These are phyloP conservation scores for Cerastoderma edule DNA, from an alignment of 2,888 invertebrate genomes.

Conservation along the genomic window DNA sequence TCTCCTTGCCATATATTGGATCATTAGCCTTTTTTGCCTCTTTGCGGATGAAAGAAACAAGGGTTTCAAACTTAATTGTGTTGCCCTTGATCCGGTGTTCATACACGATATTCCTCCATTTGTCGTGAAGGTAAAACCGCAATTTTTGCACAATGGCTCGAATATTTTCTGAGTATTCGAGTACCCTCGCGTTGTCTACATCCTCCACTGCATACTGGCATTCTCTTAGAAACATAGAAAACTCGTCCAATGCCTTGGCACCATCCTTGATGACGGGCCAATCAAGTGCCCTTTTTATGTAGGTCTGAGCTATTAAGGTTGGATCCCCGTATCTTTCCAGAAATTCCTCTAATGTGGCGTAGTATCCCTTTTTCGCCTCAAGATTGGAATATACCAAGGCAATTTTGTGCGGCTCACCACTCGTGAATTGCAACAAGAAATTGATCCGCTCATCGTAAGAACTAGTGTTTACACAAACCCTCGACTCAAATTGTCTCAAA, in stretches of 20 bases:
- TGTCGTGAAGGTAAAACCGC: slow-evolving; percentile 42
- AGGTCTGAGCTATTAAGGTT: slow-evolving; percentile 28
- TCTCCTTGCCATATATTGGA: slow-evolving; percentile 38
- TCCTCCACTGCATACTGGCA: slow-evolving; percentile 36
- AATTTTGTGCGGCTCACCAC: slow-evolving; percentile 37
- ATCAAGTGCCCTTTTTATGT: slow-evolving; percentile 27
- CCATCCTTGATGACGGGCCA: slow-evolving; percentile 34
- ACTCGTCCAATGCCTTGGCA: slow-evolving; percentile 33
- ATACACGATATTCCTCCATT: slow-evolving; percentile 41
- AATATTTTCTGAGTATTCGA: slow-evolving; percentile 54
- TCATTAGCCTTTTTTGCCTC: slow-evolving; percentile 41
- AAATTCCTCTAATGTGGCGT: slow-evolving; percentile 16
- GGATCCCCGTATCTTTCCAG: slow-evolving; percentile 39
- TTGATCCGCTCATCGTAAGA: slow-evolving; percentile 40
- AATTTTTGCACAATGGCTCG: slow-evolving; percentile 39
- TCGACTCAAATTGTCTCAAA: slow-evolving; percentile 36
- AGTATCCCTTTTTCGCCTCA: slow-evolving; percentile 10
- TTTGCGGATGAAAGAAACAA: slow-evolving; percentile 33
- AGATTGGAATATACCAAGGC: slow-evolving; percentile 32
- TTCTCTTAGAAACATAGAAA: slow-evolving; percentile 36
- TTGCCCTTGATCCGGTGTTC: neutral
- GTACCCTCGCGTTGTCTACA: slow-evolving; percentile 19
- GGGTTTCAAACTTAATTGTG: slow-evolving; percentile 23
- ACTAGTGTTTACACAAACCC: slow-evolving; percentile 30
- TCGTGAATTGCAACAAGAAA: slow-evolving; percentile 36